These are phyloP conservation scores for Neogobius melanostomus DNA, from an alignment of 2,113 vertebrate genomes.

Conservation along the genomic window DNA sequence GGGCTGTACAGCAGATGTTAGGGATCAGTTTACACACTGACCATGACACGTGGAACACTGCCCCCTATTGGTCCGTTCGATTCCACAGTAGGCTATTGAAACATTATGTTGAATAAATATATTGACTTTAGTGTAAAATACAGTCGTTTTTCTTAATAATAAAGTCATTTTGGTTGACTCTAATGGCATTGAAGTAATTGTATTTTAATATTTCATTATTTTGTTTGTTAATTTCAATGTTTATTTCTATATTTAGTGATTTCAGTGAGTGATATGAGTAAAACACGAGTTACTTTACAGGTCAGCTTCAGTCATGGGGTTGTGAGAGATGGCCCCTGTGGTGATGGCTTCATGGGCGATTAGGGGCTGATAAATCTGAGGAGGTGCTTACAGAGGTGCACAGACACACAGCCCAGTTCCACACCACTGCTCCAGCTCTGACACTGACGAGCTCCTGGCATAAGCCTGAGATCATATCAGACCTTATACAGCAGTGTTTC, in stretches of 20 bases:
- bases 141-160: too few species aligned
- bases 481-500: too few species aligned
- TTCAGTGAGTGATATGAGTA: background rate
- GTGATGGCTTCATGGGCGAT: constrained; percentile 51
- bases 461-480: constrained; percentile 20
- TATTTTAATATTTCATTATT: too few species aligned
- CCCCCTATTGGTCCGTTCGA: constrained; percentile 42
- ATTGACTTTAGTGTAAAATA: too few species aligned
- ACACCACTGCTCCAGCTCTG: constrained; percentile 32
- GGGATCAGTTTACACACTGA: background rate
- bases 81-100: background rate
- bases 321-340: constrained; percentile 26
- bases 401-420: constrained; percentile 33
- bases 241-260: too few species aligned
- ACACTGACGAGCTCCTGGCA: constrained; percentile 30
- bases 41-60: constrained; percentile 40
- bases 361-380: constrained; percentile 54
- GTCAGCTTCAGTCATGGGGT: constrained; percentile 16
- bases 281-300: constrained; percentile 20
- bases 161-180: too few species aligned
- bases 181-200: too few species aligned
- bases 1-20: constrained; percentile 15
- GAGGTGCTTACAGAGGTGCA: constrained; percentile 25
- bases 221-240: too few species aligned
- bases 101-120: too few species aligned